phyloP scores from a whole-genome alignment of 2,888 invertebrate genomes.

The Synanthedon formicaeformis region DNA sequence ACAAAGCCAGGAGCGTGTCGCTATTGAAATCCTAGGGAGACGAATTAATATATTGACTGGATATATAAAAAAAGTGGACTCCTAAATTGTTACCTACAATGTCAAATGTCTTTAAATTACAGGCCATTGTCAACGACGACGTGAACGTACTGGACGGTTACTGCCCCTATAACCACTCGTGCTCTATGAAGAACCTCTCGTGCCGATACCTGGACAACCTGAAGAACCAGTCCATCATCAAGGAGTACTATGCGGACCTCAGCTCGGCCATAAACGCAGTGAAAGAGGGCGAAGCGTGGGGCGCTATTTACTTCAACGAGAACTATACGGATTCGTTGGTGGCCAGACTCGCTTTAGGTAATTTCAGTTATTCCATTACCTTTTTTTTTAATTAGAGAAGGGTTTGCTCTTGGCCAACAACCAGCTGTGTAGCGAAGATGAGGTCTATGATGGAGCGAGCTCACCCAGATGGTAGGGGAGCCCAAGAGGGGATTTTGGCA shows the following conservation, averaged over 20 bases:
- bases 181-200: constrained; percentile 79
- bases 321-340: constrained; percentile 91
- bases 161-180: constrained; percentile 72
- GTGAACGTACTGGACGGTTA: constrained; percentile 45
- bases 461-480: too few species aligned
- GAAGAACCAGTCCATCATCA: constrained; percentile 77
- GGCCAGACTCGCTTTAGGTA: constrained; percentile 82
- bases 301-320: constrained; percentile 87
- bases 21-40: too few species aligned
- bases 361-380: constrained; percentile 5
- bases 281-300: constrained; percentile 85
- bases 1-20: too few species aligned
- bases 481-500: too few species aligned
- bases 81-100: too few species aligned
- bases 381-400: too few species aligned
- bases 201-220: constrained; percentile 85
- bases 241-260: constrained; percentile 75
- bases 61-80: too few species aligned
- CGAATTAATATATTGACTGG: too few species aligned
- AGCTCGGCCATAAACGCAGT: constrained; percentile 80
- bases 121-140: constrained; percentile 65
- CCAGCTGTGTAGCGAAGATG: too few species aligned
- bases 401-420: too few species aligned
- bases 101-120: constrained; percentile 3
- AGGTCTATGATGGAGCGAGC: too few species aligned